phyloP scores from a whole-genome alignment of 2,888 invertebrate genomes.

The Actias luna region DNA sequence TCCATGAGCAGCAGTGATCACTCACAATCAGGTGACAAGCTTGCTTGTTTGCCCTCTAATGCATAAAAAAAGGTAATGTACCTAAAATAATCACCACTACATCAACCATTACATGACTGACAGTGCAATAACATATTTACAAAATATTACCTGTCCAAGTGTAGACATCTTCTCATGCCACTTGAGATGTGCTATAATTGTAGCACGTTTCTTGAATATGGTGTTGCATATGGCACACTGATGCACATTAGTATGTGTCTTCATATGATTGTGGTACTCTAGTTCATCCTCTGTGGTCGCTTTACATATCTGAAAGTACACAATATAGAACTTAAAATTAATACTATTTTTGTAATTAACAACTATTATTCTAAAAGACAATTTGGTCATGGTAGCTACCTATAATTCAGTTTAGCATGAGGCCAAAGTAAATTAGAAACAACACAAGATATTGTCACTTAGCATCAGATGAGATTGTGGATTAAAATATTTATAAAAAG shows the following conservation, averaged over 20 bases:
- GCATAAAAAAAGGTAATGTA: no score
- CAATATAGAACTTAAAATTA: background rate
- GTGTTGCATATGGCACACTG: constrained; percentile 57
- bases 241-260: constrained; percentile 54
- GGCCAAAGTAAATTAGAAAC: no score
- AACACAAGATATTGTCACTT: no score
- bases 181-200: constrained; percentile 57
- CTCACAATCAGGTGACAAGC: no score
- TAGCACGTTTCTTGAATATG: constrained; percentile 56
- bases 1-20: no score
- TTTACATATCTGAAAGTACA: constrained; percentile 58
- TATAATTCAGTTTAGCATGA: no score
- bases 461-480: no score
- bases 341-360: background rate
- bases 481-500: no score
- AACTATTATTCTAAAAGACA: no score
- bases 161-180: constrained; percentile 49
- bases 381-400: no score
- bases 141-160: constrained; percentile 26
- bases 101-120: background rate
- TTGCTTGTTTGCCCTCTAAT: no score
- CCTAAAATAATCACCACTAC: background rate
- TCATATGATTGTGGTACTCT: constrained; percentile 55
- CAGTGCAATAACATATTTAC: background rate
- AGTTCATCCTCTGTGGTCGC: constrained; percentile 52